These are phyloP conservation scores for Crioceris asparagi DNA, from an alignment of 2,888 invertebrate species.

Conservation along the genomic window DNA sequence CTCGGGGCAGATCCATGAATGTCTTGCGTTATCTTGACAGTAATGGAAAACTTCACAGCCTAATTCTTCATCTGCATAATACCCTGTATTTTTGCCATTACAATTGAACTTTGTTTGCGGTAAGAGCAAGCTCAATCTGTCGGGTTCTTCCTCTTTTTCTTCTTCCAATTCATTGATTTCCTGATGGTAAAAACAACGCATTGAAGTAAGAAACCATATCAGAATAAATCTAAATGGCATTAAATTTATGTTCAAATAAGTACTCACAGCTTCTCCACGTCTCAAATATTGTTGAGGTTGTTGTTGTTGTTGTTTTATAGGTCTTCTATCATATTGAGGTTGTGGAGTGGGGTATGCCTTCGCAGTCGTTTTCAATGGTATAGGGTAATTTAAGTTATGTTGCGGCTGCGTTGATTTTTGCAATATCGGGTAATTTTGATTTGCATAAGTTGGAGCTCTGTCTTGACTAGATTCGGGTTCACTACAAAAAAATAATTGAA, in stretches of 20 bases:
- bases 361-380: slow-evolving; percentile 12
- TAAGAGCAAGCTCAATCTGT: slow-evolving; percentile 65
- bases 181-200: slow-evolving; percentile 7
- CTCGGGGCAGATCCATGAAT: slow-evolving; percentile 89
- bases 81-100: slow-evolving; percentile 69
- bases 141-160: slow-evolving; percentile 76
- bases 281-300: slow-evolving; percentile 14
- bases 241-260: slow-evolving; percentile 2
- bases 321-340: slow-evolving; percentile 4
- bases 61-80: slow-evolving; percentile 82
- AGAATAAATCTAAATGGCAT: neutral
- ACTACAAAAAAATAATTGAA: slow-evolving; percentile 9
- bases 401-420: slow-evolving; percentile 13
- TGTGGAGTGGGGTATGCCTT: slow-evolving; percentile 9
- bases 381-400: slow-evolving; percentile 17
- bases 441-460: slow-evolving; percentile 21
- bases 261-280: slow-evolving; percentile 17
- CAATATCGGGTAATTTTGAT: slow-evolving; percentile 18
- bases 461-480: slow-evolving; percentile 23
- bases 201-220: neutral
- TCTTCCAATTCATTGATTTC: slow-evolving; percentile 26
- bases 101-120: slow-evolving; percentile 80
- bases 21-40: slow-evolving; percentile 79
- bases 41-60: slow-evolving; percentile 90
- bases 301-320: slow-evolving; percentile 9